Percentiles rank a stretch among this genome's conserved stretches.
phyloP scores from a whole-genome alignment of 1,140 invertebrate genomes.

The Drosophila pruinosa region DNA sequence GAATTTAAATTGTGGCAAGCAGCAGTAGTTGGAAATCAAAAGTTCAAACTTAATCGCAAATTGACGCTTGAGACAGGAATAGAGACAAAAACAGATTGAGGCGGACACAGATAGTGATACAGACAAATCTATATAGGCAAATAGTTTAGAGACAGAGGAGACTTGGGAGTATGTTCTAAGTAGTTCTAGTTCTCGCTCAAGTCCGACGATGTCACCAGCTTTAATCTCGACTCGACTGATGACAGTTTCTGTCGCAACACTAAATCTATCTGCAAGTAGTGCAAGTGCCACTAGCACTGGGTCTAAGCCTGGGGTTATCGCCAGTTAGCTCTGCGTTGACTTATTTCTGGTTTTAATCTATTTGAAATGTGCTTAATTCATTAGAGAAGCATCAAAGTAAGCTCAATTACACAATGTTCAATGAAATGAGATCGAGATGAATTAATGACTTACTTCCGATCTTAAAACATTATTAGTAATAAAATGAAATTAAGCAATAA shows the following conservation, averaged over 20 bases:
- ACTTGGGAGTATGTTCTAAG: neutral
- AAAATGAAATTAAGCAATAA: neutral
- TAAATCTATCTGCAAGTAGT: constrained; percentile 1
- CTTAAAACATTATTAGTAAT: neutral
- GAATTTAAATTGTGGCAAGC: constrained; percentile 12
- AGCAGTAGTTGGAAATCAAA: constrained; percentile 43
- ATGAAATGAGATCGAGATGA: neutral
- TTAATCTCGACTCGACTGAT: constrained; percentile 36
- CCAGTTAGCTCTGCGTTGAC: neutral
- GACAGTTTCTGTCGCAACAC: constrained; percentile 6
- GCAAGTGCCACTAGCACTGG: neutral
- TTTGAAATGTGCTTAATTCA: constrained; percentile 18
- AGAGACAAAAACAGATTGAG: neutral
- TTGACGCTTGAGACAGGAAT: neutral
- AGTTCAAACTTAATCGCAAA: constrained; percentile 44
- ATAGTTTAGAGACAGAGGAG: neutral
- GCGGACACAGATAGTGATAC: neutral
- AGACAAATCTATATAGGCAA: neutral
- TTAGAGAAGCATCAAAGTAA: constrained; percentile 2
- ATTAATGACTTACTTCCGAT: neutral
- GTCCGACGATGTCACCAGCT: constrained; percentile 16
- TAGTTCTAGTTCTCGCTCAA: constrained; percentile 18
- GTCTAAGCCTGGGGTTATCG: constrained; percentile 20
- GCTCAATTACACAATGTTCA: constrained; percentile 2
- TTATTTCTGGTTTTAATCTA: constrained; percentile 2